phyloP scores from a whole-genome alignment of 2,113 vertebrate species.

The Solea solea region DNA sequence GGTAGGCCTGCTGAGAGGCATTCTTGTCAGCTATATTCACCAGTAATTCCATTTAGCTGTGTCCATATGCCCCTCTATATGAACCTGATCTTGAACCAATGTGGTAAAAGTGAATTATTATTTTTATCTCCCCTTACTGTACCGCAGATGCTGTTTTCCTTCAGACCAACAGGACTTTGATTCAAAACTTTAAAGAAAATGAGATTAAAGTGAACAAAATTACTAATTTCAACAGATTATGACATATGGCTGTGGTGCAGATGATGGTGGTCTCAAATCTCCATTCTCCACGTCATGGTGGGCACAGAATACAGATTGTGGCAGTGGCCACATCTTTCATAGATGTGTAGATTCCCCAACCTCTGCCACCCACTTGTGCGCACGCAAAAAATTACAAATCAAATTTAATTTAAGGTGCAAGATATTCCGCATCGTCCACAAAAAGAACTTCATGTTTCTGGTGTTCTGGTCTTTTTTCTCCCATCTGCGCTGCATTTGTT shows the following conservation, averaged over 20 bases:
- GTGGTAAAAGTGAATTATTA: background rate
- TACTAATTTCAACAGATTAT: background rate
- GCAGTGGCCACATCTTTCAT: constrained; percentile 37
- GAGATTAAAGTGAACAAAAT: background rate
- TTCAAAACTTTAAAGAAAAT: constrained; percentile 4
- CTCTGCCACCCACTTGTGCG: constrained; percentile 21
- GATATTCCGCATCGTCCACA: constrained; percentile 38
- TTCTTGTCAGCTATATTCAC: background rate
- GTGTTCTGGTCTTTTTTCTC: background rate
- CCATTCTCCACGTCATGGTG: background rate
- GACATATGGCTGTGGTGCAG: constrained; percentile 31
- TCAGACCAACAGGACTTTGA: constrained; percentile 10
- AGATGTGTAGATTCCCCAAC: constrained; percentile 1
- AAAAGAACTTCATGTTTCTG: constrained; percentile 14
- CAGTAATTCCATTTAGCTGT: background rate
- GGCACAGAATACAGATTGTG: constrained; percentile 2
- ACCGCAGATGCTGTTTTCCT: background rate
- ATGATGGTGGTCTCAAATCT: constrained; percentile 18
- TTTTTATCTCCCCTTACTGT: background rate
- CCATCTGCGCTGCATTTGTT: constrained; percentile 21
- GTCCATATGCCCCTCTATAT: background rate
- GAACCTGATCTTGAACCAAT: too few species aligned
- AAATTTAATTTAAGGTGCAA: constrained; percentile 49
- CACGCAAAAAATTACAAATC: constrained; percentile 35
- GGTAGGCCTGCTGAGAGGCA: background rate